Conservation (phyloP, 1,140 invertebrate species). For the Drosophila obscura region DNA sequence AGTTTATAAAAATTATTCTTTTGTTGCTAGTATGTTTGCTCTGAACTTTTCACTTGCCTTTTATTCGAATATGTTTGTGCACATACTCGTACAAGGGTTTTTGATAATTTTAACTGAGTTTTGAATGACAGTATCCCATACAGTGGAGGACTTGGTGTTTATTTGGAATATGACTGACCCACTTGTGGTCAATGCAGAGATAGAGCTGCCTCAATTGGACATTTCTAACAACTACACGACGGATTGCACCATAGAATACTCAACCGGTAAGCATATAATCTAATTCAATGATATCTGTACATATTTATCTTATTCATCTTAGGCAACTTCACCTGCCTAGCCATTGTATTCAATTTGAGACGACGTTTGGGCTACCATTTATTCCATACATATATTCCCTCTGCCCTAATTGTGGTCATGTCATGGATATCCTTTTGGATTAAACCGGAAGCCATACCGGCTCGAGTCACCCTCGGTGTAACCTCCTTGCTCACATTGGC, state of each 20-base stretch:
- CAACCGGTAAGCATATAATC: conserved; percentile 87
- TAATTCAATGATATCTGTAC: not conserved
- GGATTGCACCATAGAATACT: conserved; percentile 94
- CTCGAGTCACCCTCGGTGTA: conserved; percentile 86
- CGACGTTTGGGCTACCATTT: conserved; percentile 94
- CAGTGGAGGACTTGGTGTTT: conserved; percentile 92
- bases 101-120: conserved; percentile 38
- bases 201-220: conserved; percentile 93
- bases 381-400: conserved; percentile 96
- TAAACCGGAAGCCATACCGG: conserved; percentile 94
- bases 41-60: not conserved
- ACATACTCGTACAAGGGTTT: conserved; percentile 13
- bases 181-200: conserved; percentile 93
- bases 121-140: conserved; percentile 89
- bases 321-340: conserved; percentile 95
- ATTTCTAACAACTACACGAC: conserved; percentile 94
- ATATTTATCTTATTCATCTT: not conserved
- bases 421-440: conserved; percentile 98
- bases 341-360: conserved; percentile 92
- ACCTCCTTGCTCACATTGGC: conserved; percentile 93
- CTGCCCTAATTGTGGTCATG: conserved; percentile 95
- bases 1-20: not conserved
- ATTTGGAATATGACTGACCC: conserved; percentile 95
- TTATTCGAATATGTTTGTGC: not conserved
- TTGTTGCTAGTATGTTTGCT: not conserved